These are phyloP conservation scores for Leiothrix lutea DNA, from an alignment of 2,113 vertebrate genomes.

Conservation along the genomic window DNA sequence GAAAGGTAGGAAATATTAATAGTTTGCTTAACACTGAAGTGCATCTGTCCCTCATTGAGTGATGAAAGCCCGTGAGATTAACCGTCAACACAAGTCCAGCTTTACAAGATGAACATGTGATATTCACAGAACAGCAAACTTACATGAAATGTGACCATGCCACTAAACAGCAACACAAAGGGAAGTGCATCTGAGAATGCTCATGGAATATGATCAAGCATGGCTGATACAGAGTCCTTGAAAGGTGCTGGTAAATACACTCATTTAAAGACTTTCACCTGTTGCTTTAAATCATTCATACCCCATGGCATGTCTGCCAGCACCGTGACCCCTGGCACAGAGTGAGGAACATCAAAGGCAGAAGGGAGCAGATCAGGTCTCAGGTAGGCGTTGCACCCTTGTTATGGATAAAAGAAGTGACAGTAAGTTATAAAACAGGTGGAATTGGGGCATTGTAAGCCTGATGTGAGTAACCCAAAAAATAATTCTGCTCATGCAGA, in stretches of 20 bases:
- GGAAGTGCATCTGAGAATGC: slow-evolving; percentile 43
- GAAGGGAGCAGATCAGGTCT: slow-evolving; percentile 61
- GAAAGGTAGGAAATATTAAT: neutral
- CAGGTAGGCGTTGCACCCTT: slow-evolving; percentile 42
- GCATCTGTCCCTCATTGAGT: slow-evolving; percentile 49
- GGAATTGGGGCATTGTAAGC: neutral
- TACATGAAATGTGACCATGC: slow-evolving; percentile 10
- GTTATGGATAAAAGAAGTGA: slow-evolving; percentile 70
- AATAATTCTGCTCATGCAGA: neutral
- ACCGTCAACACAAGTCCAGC: neutral
- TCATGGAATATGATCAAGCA: slow-evolving; percentile 41
- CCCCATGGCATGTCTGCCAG: slow-evolving; percentile 11
- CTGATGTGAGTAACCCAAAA: neutral
- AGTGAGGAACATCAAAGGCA: slow-evolving; percentile 78
- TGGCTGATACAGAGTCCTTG: slow-evolving; percentile 40
- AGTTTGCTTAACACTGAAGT: neutral
- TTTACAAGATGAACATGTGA: slow-evolving; percentile 37
- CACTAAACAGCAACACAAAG: slow-evolving; percentile 51
- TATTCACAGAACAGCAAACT: slow-evolving; percentile 30
- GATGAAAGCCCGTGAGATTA: slow-evolving; percentile 20
- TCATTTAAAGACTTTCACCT: slow-evolving; percentile 71
- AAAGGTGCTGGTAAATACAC: slow-evolving; percentile 55
- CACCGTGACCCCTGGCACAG: slow-evolving; percentile 49
- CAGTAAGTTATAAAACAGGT: slow-evolving; percentile 74
- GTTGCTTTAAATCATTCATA: slow-evolving; percentile 71